Base-by-base conservation (phyloP, 30 jellyfish, hydroid and myxozoan genomes). In the Chironex yamaguchii region DNA sequence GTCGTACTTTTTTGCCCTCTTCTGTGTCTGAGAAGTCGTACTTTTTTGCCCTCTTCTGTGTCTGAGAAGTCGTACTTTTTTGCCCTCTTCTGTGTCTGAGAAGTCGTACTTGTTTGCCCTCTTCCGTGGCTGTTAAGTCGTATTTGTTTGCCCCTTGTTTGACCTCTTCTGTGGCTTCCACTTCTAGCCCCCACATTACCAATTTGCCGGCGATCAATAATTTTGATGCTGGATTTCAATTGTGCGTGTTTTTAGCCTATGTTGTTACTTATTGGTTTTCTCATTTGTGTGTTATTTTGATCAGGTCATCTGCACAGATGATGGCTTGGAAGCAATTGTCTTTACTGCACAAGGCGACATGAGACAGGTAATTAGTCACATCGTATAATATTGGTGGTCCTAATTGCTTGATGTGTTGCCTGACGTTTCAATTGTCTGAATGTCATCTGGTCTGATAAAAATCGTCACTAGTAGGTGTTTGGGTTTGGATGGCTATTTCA, bases 281-380 rank as follows among this genome's bases (percentile, higher is more conserved):
- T 67, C 12, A 67, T 22, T 29, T 23, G 3, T n/a, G 36, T 36
- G 62, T 23, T 48, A 31, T 24, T 36, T 22, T 4, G 6, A 28
- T 29, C 79, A 95, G 99, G 96, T 95, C 17, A 72, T 89, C 24
- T 69, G 89, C 29, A 86, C 97, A 28, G 98, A 95, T 69, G 98
- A 85, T 52, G 99, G 99, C 30, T 33, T 95, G 65, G 99, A 95
- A 66, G 99, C 99, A 4, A 86, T 95, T 54, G 78, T 95, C 54
- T 95, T 89, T 49, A 95, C 98, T 0, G 92, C 99, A 12, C 99
- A 95, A 35, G 99, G 99, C 17, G 99, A 95, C 63, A 95, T 95
- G 99, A 52, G 99, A 78, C 98, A 95, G 96, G 98, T 93, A 24
- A 80, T 20, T n/a, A n/a, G n/a, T n/a, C n/a, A n/a, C n/a, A n/a